Conservation (phyloP, 1,140 invertebrate genomes). For the Eupeodes corollae region DNA sequence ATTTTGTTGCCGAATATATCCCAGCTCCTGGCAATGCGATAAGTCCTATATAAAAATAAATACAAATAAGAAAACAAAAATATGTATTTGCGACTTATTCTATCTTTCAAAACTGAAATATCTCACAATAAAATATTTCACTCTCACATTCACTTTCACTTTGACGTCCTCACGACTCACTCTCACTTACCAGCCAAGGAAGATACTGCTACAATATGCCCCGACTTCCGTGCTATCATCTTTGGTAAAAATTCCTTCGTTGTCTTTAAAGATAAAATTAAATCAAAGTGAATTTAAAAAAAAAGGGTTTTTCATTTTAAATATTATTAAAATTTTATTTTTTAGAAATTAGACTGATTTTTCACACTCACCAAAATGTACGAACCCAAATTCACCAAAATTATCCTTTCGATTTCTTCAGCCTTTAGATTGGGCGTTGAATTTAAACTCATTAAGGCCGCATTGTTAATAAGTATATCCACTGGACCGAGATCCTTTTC, state of each 20-base stretch:
- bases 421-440: conserved; percentile 26
- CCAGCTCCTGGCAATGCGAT: conserved; percentile 28
- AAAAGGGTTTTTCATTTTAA: background rate
- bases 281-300: background rate
- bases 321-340: background rate
- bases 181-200: conserved; percentile 23
- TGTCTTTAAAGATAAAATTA: conserved; percentile 12
- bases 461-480: conserved; percentile 34
- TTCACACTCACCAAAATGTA: conserved; percentile 26
- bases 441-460: conserved; percentile 33
- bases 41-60: conserved; percentile 10
- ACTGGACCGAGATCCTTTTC: conserved; percentile 34
- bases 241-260: conserved; percentile 32
- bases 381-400: conserved; percentile 31
- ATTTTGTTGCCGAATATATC: conserved; percentile 33
- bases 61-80: background rate
- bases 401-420: conserved; percentile 29
- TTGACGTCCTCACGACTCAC: no score
- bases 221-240: conserved; percentile 30
- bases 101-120: no score
- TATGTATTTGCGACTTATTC: background rate
- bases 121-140: background rate
- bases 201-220: conserved; percentile 30
- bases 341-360: background rate
- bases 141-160: background rate